A percentile compares a stretch with the other conserved stretches of the same genome.
phyloP scores from a whole-genome alignment of 2,113 vertebrate genomes.

The Marmota flaviventris region DNA sequence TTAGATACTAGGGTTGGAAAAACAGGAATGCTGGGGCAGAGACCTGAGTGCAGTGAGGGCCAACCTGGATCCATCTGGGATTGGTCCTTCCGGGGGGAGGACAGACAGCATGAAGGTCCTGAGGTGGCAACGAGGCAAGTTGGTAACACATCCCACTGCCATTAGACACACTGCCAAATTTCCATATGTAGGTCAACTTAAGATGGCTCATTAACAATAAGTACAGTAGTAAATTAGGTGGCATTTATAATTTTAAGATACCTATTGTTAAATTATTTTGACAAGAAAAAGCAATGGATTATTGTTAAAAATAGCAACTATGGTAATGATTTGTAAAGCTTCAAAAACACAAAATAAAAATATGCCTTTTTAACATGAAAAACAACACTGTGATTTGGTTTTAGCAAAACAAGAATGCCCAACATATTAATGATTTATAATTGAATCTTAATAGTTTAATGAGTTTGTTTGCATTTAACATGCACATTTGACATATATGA shows the following conservation, averaged over 20 bases:
- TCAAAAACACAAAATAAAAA: constrained; percentile 33
- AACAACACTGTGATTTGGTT: background rate
- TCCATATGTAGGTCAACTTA: background rate
- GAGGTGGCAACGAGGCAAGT: background rate
- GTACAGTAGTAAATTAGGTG: background rate
- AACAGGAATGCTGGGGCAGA: background rate
- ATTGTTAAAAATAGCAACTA: background rate
- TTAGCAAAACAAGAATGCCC: background rate
- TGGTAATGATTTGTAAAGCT: background rate
- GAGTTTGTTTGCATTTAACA: constrained; percentile 43
- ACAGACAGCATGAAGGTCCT: background rate
- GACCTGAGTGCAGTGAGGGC: background rate
- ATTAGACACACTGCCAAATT: background rate
- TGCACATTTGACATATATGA: background rate
- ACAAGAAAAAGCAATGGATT: background rate
- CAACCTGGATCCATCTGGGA: background rate
- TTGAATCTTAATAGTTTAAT: constrained; percentile 10
- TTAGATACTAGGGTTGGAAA: background rate
- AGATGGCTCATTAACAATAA: background rate
- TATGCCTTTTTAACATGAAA: background rate
- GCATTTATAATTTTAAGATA: background rate
- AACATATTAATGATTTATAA: background rate
- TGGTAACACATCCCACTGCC: background rate
- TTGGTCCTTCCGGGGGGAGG: background rate
- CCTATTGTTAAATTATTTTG: constrained; percentile 41